Conservation (phyloP, 2,113 vertebrate species). For the Leptodactylus fuscus region DNA sequence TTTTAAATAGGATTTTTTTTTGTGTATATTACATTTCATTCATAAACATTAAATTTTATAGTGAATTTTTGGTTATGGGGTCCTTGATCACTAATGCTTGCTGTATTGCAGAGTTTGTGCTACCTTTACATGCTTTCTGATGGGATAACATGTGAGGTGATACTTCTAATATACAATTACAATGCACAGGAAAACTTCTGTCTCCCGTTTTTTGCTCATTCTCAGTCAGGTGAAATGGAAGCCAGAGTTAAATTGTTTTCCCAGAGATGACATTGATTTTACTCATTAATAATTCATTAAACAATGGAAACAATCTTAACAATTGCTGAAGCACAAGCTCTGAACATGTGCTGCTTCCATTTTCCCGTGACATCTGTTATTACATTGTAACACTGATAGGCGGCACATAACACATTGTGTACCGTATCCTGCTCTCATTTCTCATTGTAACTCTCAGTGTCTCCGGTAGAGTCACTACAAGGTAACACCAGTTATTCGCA, state of each 20-base stretch:
- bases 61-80: too few species aligned
- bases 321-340: conserved; percentile 22
- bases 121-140: too few species aligned
- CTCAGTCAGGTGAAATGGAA: background rate
- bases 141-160: too few species aligned
- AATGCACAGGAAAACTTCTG: background rate
- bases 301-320: conserved; percentile 42
- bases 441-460: conserved; percentile 43
- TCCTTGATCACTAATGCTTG: too few species aligned
- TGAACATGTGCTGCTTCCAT: conserved; percentile 37
- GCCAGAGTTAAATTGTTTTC: background rate
- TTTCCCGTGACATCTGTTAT: conserved; percentile 44
- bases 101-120: too few species aligned
- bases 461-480: conserved; percentile 18
- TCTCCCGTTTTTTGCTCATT: background rate
- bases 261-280: conserved; percentile 35
- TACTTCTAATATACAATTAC: too few species aligned
- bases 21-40: too few species aligned
- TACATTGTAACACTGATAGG: conserved; percentile 32
- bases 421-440: conserved; percentile 47
- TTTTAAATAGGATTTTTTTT: too few species aligned
- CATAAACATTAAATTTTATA: too few species aligned
- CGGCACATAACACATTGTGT: conserved; percentile 34
- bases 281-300: conserved; percentile 41
- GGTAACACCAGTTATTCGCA: conserved; percentile 30